Evolutionary conservation across 2,113 vertebrate species (phyloP).

Genomic region (Dermatemys mawii): DNA sequence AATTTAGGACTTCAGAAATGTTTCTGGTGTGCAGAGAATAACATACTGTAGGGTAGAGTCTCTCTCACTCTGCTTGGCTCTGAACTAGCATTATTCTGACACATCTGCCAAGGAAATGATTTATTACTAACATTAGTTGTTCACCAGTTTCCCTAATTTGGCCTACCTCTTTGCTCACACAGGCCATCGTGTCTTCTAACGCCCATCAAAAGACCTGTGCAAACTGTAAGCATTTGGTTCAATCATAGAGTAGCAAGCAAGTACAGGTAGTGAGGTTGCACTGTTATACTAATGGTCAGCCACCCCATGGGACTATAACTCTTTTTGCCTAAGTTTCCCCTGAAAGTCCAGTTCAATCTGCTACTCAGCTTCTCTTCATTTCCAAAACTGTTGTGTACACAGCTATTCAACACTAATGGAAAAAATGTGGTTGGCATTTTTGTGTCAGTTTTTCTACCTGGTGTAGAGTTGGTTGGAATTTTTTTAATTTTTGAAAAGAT

Average conservation of each 20-base stretch:
- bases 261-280: background rate
- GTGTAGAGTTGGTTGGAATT: background rate
- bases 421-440: too few species aligned
- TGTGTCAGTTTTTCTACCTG: background rate
- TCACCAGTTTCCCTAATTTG: background rate
- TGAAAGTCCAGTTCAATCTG: background rate
- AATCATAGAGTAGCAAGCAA: background rate
- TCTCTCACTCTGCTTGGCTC: too few species aligned
- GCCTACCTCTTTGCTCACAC: background rate
- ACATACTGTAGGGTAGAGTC: too few species aligned
- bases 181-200: background rate
- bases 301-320: too few species aligned
- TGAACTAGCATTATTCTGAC: too few species aligned
- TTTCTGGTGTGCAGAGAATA: too few species aligned
- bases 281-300: too few species aligned
- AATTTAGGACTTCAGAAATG: too few species aligned
- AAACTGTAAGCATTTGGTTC: background rate
- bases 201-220: background rate
- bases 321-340: background rate
- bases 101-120: too few species aligned
- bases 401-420: background rate
- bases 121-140: background rate
- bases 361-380: background rate
- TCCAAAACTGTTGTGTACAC: background rate
- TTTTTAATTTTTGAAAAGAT: background rate